Percentiles rank a stretch among this genome's conserved stretches.
Evolutionary conservation across 2,888 invertebrate genomes (phyloP).

Genomic region (Callinectes sapidus): DNA sequence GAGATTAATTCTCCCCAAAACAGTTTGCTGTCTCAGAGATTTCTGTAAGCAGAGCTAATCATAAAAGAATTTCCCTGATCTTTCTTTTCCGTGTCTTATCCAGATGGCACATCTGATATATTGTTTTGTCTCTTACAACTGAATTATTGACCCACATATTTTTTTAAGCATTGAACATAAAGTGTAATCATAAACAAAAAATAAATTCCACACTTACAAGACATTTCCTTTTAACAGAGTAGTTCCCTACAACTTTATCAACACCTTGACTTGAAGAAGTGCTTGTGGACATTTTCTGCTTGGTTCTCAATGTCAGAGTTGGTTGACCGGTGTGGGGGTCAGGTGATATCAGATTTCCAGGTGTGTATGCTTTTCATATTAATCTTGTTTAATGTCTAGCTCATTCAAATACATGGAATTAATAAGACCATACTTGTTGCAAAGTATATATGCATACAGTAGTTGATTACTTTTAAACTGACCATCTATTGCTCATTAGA

Average conservation of each 20-base stretch:
- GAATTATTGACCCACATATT: neutral
- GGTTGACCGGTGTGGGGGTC: slow-evolving; percentile 76
- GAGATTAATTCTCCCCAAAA: no score
- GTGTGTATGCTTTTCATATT: slow-evolving; percentile 64
- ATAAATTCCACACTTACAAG: neutral
- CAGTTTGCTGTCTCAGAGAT: no score
- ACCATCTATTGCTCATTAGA: no score
- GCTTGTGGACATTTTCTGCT: slow-evolving; percentile 77
- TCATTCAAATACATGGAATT: neutral
- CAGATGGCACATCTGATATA: neutral
- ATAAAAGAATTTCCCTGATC: neutral
- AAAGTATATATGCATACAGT: no score
- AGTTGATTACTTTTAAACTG: no score
- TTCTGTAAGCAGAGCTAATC: no score
- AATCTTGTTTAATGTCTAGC: neutral
- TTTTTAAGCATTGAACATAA: neutral
- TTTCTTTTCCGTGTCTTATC: neutral
- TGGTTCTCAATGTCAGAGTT: slow-evolving; percentile 77
- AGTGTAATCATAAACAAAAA: neutral
- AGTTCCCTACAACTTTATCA: slow-evolving; percentile 74
- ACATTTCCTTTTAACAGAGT: slow-evolving; percentile 48
- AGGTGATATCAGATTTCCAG: slow-evolving; percentile 76
- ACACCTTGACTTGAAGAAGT: slow-evolving; percentile 76
- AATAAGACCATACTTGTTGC: no score
- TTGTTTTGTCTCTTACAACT: neutral